A percentile compares a stretch with the other conserved stretches of the same genome.
These are phyloP conservation scores for Chloroceryle aenea DNA, from an alignment of 2,113 vertebrate species.

Conservation along the genomic window DNA sequence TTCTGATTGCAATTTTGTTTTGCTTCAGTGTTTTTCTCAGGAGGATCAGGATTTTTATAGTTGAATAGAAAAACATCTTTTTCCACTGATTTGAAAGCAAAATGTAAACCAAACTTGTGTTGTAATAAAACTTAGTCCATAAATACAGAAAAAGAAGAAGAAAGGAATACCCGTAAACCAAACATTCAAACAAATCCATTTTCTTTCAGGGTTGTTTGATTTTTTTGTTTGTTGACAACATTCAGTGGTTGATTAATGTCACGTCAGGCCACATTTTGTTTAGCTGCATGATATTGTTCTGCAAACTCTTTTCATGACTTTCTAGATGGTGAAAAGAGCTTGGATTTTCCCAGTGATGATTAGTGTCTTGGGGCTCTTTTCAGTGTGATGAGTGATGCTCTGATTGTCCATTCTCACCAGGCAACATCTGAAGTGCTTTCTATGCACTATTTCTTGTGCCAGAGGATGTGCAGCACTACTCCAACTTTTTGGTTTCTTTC, in stretches of 20 bases:
- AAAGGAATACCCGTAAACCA: neutral
- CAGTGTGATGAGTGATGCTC: neutral
- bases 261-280: neutral
- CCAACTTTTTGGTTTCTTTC: neutral
- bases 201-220: neutral
- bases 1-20: neutral
- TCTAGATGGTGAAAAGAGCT: neutral
- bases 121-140: neutral
- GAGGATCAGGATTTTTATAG: neutral
- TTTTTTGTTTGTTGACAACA: neutral
- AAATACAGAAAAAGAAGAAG: neutral
- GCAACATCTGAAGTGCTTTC: conserved; percentile 1
- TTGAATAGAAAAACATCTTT: neutral
- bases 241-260: neutral
- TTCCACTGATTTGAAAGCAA: neutral
- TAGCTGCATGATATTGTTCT: neutral
- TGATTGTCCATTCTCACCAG: conserved; percentile 18
- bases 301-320: neutral
- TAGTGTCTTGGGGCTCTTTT: neutral
- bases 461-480: neutral
- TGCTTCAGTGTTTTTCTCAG: neutral
- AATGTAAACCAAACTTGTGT: neutral
- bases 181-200: neutral
- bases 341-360: neutral
- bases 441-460: neutral